Percentiles rank a stretch among this genome's conserved stretches.
phyloP scores from a whole-genome alignment of 2,113 vertebrate species.

The Chunga burmeisteri region DNA sequence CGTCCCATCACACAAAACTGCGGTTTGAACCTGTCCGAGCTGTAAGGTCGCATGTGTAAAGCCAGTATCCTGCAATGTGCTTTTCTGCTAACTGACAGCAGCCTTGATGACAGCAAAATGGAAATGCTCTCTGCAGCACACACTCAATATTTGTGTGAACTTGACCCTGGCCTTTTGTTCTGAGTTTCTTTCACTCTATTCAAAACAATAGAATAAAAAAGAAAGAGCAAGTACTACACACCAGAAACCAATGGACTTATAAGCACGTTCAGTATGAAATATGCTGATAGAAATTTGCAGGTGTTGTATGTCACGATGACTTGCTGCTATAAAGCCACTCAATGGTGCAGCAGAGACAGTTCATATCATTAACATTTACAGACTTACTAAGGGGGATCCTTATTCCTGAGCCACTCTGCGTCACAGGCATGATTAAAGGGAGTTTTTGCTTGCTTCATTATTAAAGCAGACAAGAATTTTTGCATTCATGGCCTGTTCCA shows the following conservation, averaged over 20 bases:
- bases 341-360: background rate
- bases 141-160: background rate
- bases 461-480: background rate
- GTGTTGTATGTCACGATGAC: background rate
- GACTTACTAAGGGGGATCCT: background rate
- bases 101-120: background rate
- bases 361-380: background rate
- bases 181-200: background rate
- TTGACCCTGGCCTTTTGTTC: background rate
- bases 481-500: background rate
- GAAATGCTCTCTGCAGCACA: background rate
- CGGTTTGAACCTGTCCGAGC: background rate
- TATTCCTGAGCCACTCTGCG: background rate
- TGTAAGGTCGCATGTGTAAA: background rate
- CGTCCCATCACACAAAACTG: background rate
- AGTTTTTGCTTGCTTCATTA: background rate
- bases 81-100: background rate
- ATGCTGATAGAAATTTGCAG: background rate
- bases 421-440: background rate
- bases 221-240: background rate
- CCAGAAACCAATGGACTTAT: background rate
- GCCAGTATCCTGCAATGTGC: background rate
- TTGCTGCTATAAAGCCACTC: background rate
- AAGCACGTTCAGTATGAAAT: background rate
- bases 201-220: background rate